These are phyloP conservation scores for Natator depressus DNA, from an alignment of 2,113 vertebrate species.

Conservation along the genomic window DNA sequence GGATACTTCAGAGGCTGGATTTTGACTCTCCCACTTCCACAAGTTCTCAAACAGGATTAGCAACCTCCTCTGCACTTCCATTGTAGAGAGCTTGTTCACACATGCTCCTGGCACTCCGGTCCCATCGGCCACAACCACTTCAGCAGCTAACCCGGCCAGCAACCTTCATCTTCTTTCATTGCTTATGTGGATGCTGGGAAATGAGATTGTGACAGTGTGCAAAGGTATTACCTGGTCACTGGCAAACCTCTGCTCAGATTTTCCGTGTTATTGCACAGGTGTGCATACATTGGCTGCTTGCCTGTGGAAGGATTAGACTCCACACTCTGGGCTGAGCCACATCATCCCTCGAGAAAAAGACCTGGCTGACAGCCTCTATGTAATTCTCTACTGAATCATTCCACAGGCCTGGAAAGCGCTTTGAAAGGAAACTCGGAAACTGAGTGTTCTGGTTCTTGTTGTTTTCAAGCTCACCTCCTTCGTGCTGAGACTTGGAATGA, in stretches of 20 bases:
- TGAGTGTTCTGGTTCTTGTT: background rate
- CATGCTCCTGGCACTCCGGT: background rate
- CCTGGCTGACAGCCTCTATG: background rate
- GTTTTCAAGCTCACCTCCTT: accelerated
- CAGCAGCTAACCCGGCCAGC: background rate
- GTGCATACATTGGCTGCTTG: background rate
- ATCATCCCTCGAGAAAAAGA: background rate
- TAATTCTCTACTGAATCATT: background rate
- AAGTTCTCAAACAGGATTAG: background rate
- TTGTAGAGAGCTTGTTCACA: background rate
- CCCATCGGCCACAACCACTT: background rate
- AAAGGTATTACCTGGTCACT: background rate
- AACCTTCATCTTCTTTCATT: background rate
- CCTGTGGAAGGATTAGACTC: background rate
- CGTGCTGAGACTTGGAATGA: background rate
- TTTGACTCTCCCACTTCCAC: background rate
- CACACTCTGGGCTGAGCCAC: background rate
- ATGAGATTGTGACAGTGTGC: too few relatives aligned
- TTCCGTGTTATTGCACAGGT: background rate
- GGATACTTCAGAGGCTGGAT: background rate
- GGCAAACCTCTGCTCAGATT: accelerated
- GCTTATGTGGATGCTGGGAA: background rate
- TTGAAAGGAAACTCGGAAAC: background rate
- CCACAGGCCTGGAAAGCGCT: background rate
- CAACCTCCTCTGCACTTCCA: background rate